Percentiles rank a stretch among this genome's conserved stretches.
Conservation (phyloP, 2,797 vertebrate genomes). For the Remorina albescens region DNA sequence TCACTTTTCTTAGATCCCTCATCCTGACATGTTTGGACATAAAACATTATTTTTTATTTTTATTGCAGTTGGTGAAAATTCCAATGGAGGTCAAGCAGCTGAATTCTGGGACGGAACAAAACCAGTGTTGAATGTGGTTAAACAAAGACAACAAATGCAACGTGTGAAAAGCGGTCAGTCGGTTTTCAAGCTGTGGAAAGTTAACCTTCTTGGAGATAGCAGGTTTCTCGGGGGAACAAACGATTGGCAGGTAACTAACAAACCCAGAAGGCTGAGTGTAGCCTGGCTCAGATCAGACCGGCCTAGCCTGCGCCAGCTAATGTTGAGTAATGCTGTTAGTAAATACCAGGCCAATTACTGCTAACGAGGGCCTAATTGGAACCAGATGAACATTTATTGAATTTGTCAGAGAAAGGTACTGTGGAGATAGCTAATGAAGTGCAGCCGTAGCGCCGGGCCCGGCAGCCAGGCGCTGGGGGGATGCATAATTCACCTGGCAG, state of each 20-base stretch:
- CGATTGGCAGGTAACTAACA: slow-evolving; percentile 58
- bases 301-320: slow-evolving; percentile 60
- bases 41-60: too few species aligned
- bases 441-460: slow-evolving; percentile 51
- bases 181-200: slow-evolving; percentile 16
- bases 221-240: slow-evolving; percentile 43
- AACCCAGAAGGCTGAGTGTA: slow-evolving; percentile 44
- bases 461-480: slow-evolving; percentile 33
- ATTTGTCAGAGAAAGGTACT: slow-evolving; percentile 82
- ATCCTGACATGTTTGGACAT: background rate
- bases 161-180: background rate
- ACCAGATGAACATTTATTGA: slow-evolving; percentile 82
- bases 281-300: slow-evolving; percentile 56
- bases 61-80: background rate
- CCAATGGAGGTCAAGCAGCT: background rate
- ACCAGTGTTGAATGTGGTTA: too few species aligned
- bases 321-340: slow-evolving; percentile 81
- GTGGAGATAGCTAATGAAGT: slow-evolving; percentile 75
- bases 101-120: background rate
- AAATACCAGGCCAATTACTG: slow-evolving; percentile 82
- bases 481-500: slow-evolving; percentile 57
- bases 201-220: slow-evolving; percentile 42
- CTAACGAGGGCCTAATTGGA: slow-evolving; percentile 81
- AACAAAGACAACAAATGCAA: background rate
- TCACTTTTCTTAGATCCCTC: background rate